Evolutionary conservation across 2,888 invertebrate species (phyloP).

Genomic region (Drosophila cognata): DNA sequence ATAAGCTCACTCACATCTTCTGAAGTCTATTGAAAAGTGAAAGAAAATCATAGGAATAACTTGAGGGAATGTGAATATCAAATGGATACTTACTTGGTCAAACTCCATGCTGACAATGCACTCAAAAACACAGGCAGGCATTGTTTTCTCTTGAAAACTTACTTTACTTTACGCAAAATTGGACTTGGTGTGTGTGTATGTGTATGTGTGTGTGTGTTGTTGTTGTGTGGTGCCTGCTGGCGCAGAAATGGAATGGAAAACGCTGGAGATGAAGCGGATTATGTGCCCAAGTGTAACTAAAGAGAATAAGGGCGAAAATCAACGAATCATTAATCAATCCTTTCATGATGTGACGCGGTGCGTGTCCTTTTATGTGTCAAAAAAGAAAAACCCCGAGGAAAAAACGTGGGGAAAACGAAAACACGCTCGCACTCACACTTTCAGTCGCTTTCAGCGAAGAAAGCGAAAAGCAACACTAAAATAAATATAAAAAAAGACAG

Average conservation of each 20-base stretch:
- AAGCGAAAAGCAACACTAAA: constrained; percentile 58
- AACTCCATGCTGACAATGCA: constrained; percentile 24
- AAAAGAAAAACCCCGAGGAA: constrained; percentile 55
- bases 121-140: constrained; percentile 36
- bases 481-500: constrained; percentile 41
- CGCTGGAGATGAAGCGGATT: constrained; percentile 79
- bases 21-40: neutral
- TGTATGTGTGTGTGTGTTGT: constrained; percentile 10
- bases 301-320: constrained; percentile 84
- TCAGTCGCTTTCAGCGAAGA: constrained; percentile 50
- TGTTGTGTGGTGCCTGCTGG: constrained; percentile 43
- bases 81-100: constrained; percentile 28
- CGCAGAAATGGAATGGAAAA: constrained; percentile 56
- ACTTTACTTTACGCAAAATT: constrained; percentile 66
- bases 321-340: constrained; percentile 85
- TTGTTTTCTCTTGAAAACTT: constrained; percentile 69
- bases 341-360: constrained; percentile 85
- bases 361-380: constrained; percentile 84
- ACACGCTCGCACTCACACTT: constrained; percentile 67
- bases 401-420: constrained; percentile 62
- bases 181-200: constrained; percentile 29
- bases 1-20: neutral
- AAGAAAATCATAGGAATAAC: constrained; percentile 12
- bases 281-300: constrained; percentile 84
- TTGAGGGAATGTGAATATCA: constrained; percentile 24